Evolutionary conservation across 2,888 invertebrate species (phyloP).

Genomic region (Pyrochroa serraticornis): DNA sequence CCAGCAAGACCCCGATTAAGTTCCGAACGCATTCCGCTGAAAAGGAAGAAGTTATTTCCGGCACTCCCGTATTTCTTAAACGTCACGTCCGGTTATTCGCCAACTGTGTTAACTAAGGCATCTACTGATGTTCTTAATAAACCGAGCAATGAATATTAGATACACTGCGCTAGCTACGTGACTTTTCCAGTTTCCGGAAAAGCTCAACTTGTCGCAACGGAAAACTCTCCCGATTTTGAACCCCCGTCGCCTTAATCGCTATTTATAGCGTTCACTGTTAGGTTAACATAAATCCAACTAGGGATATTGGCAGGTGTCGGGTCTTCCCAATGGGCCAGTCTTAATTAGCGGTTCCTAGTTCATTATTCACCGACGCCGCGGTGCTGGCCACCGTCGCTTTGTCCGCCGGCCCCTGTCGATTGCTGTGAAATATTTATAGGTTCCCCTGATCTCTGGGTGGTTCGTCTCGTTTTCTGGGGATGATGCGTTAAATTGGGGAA

Average conservation of each 20-base stretch:
- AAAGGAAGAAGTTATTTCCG: conserved; percentile 41
- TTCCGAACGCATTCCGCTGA: conserved; percentile 35
- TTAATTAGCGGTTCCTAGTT: conserved; percentile 58
- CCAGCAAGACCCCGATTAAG: conserved; percentile 34
- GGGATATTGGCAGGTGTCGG: conserved; percentile 56
- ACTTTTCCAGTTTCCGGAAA: no score
- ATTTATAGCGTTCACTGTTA: conserved; percentile 43
- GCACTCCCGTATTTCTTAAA: conserved; percentile 40
- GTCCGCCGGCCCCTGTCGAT: conserved; percentile 54
- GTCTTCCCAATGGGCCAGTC: conserved; percentile 53
- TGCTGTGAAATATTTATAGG: conserved; percentile 55
- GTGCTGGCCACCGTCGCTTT: conserved; percentile 52
- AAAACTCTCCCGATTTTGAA: no score
- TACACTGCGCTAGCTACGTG: background rate
- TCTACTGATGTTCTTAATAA: conserved; percentile 36
- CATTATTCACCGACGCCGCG: conserved; percentile 55
- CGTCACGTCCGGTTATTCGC: conserved; percentile 37
- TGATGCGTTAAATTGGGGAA: conserved; percentile 22
- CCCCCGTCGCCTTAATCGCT: conserved; percentile 39
- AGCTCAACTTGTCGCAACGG: no score
- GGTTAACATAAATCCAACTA: conserved; percentile 50
- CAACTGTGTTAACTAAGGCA: conserved; percentile 33
- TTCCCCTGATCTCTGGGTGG: conserved; percentile 40
- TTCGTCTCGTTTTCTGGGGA: conserved; percentile 45
- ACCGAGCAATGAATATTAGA: conserved; percentile 37